Conservation (phyloP, 2,888 invertebrate species). For the Calameuta filiformis region DNA sequence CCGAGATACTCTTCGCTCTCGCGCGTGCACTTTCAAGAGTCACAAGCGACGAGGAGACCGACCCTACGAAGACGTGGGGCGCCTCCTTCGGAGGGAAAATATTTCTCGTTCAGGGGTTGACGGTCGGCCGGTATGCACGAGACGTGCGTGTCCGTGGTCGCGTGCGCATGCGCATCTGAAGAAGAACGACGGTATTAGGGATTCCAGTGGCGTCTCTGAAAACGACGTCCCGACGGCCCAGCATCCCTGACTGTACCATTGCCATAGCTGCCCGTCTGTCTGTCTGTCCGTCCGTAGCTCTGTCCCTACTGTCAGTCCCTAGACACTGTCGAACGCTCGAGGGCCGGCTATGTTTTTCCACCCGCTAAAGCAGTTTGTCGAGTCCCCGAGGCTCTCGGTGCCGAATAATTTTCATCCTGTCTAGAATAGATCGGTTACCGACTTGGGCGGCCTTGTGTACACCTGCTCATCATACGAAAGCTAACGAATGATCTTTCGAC, state of each 20-base stretch:
- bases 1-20: background rate
- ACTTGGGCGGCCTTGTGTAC: background rate
- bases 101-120: background rate
- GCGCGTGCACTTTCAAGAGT: background rate
- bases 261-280: conserved; percentile 37
- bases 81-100: background rate
- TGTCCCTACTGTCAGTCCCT: conserved; percentile 7
- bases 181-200: conserved; percentile 11
- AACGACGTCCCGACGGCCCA: conserved; percentile 40
- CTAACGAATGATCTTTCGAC: background rate
- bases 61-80: background rate
- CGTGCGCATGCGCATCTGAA: background rate
- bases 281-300: conserved; percentile 32
- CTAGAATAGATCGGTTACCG: background rate
- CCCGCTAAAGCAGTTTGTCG: conserved; percentile 21
- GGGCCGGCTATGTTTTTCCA: conserved; percentile 22
- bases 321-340: background rate
- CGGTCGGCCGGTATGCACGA: background rate
- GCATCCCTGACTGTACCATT: conserved; percentile 36
- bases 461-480: background rate
- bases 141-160: background rate
- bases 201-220: conserved; percentile 21
- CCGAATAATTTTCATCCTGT: background rate
- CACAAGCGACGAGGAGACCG: background rate
- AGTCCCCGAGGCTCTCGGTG: conserved; percentile 20